These are phyloP conservation scores for Napeogenes inachia DNA, from an alignment of 2,888 invertebrate genomes.

Conservation along the genomic window DNA sequence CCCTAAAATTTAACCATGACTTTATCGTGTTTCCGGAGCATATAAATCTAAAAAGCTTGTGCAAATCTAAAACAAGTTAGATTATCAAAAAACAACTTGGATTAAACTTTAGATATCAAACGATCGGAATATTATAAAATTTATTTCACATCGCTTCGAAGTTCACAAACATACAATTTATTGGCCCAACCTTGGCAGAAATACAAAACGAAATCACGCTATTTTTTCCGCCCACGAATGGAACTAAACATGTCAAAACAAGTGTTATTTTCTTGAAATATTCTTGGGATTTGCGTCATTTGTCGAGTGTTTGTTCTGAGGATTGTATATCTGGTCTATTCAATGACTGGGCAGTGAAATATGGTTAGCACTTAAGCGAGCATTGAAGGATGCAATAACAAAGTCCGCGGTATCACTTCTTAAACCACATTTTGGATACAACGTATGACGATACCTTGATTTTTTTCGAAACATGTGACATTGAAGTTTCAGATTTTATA, in stretches of 20 bases:
- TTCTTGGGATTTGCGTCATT: constrained; percentile 38
- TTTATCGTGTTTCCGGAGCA: too few relatives aligned
- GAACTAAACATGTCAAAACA: constrained; percentile 35
- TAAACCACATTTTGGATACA: constrained; percentile 22
- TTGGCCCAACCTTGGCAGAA: constrained; percentile 4
- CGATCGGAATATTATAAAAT: too few relatives aligned
- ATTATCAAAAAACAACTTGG: too few relatives aligned
- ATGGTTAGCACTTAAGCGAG: constrained; percentile 35
- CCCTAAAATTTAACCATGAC: too few relatives aligned
- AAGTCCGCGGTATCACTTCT: constrained; percentile 33
- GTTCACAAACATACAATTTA: constrained; percentile 2
- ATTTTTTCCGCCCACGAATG: constrained; percentile 25
- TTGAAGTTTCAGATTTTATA: background rate
- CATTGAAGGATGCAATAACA: constrained; percentile 35
- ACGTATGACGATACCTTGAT: constrained; percentile 12
- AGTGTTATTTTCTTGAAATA: constrained; percentile 35
- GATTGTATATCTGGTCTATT: constrained; percentile 31
- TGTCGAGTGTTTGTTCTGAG: constrained; percentile 43
- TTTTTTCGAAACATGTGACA: background rate
- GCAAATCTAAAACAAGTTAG: too few relatives aligned
- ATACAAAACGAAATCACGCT: constrained; percentile 21
- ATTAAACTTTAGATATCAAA: too few relatives aligned
- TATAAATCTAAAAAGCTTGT: too few relatives aligned
- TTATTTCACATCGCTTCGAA: background rate
- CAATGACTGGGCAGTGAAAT: constrained; percentile 39